Percentiles rank a stretch among this genome's conserved stretches.
These are phyloP conservation scores for Tamandua tetradactyla DNA, from an alignment of 2,797 vertebrate genomes.

Conservation along the genomic window DNA sequence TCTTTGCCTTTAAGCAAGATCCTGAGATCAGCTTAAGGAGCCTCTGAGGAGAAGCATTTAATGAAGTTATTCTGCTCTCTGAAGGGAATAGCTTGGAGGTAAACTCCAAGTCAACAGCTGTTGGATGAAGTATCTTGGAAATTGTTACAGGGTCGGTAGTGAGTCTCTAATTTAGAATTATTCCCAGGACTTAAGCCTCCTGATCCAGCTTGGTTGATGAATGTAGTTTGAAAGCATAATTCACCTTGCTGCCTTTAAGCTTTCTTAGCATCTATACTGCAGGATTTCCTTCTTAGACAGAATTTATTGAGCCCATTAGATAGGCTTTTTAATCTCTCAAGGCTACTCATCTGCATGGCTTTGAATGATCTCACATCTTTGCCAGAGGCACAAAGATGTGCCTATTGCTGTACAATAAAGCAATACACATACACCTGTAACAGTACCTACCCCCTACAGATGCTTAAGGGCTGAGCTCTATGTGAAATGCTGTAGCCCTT, in stretches of 20 bases:
- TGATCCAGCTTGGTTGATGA: not conserved
- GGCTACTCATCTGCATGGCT: not conserved
- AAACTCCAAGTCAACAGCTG: not conserved
- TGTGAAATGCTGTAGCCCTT: not conserved
- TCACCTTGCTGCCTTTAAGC: not conserved
- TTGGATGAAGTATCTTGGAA: not conserved
- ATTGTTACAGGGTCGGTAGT: not conserved
- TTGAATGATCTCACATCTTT: not conserved
- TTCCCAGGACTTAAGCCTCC: not conserved
- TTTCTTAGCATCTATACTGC: not conserved
- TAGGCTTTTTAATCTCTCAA: not conserved
- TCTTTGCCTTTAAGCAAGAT: not conserved
- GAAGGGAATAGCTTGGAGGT: not conserved
- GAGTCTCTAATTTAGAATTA: not conserved
- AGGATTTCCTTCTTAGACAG: not conserved
- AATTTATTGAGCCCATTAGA: not conserved
- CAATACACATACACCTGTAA: not conserved
- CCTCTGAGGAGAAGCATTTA: not conserved
- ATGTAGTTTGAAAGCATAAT: slow-evolving; percentile 1
- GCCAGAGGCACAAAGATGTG: not conserved
- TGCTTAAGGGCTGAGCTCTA: not conserved
- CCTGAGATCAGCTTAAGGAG: not conserved
- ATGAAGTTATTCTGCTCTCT: not conserved
- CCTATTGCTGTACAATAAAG: not conserved
- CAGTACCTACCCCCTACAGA: not conserved